phyloP scores from a whole-genome alignment of 2,888 invertebrate species.

The Synanthedon vespiformis region DNA sequence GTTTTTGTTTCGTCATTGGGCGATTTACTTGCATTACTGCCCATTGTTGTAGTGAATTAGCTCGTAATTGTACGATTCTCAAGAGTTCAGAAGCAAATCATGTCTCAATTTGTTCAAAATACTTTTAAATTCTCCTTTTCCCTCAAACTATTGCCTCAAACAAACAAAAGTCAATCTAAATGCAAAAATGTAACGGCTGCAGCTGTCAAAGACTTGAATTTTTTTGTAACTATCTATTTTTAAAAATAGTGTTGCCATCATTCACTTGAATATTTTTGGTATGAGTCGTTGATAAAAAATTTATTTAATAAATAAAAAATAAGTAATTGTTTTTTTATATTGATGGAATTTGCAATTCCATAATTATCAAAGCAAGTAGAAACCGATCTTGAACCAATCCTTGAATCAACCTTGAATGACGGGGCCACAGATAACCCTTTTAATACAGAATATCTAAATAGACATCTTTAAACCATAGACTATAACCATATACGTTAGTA shows the following conservation, averaged over 20 bases:
- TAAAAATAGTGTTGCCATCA: slow-evolving; percentile 17
- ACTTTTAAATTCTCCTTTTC: background rate
- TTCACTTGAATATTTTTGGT: background rate
- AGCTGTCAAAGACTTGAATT: slow-evolving; percentile 27
- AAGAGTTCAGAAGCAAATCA: slow-evolving; percentile 5
- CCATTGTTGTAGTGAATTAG: slow-evolving; percentile 28
- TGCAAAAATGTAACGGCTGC: slow-evolving; percentile 52
- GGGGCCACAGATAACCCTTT: no score
- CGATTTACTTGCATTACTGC: slow-evolving; percentile 53
- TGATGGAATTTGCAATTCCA: no score
- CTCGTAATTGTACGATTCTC: slow-evolving; percentile 3
- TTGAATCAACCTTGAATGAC: no score
- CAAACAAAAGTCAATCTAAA: slow-evolving; percentile 3
- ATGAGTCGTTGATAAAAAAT: background rate
- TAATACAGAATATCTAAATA: no score
- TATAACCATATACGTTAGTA: no score
- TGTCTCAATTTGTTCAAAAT: background rate
- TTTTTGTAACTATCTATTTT: slow-evolving; percentile 25
- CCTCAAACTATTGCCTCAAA: no score
- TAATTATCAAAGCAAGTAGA: no score
- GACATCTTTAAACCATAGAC: no score
- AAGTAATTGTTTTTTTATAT: no score
- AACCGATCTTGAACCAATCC: no score
- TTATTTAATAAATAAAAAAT: background rate
- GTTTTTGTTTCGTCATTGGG: slow-evolving; percentile 22